Percentiles rank a stretch among this genome's conserved stretches.
These are phyloP conservation scores for Paraescarpia echinospica DNA, from an alignment of 1,140 invertebrate species.

Conservation along the genomic window DNA sequence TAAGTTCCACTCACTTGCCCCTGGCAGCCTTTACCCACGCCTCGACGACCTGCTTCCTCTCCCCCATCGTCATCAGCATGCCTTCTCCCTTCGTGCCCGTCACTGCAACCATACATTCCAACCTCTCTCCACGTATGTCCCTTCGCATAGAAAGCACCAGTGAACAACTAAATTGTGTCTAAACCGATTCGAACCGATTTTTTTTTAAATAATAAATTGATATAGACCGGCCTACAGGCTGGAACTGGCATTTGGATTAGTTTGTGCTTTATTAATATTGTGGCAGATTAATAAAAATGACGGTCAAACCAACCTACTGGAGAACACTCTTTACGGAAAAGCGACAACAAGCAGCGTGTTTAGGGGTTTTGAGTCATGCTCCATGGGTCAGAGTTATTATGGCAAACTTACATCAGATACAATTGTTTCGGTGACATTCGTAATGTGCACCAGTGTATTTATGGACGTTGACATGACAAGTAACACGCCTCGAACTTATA, in stretches of 20 bases:
- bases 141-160: not conserved
- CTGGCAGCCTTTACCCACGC: constrained; percentile 65
- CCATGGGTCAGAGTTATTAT: too few relatives aligned
- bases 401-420: too few relatives aligned
- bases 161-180: not conserved
- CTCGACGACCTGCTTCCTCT: constrained; percentile 70
- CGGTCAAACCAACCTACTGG: too few relatives aligned
- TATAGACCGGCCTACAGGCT: not conserved
- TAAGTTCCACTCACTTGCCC: constrained; percentile 26
- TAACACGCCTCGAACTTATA: too few relatives aligned
- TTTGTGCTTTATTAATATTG: not conserved
- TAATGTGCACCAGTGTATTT: too few relatives aligned
- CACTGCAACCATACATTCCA: constrained; percentile 61
- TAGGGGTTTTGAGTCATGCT: too few relatives aligned
- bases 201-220: not conserved
- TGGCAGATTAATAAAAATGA: not conserved
- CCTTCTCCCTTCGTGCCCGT: constrained; percentile 79
- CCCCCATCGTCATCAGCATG: constrained; percentile 66
- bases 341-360: too few relatives aligned
- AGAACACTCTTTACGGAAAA: too few relatives aligned
- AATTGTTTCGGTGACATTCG: too few relatives aligned
- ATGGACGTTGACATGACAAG: too few relatives aligned
- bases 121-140: constrained; percentile 9
- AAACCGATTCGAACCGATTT: not conserved
- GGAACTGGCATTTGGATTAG: not conserved